phyloP scores from a whole-genome alignment of 2,888 invertebrate genomes.

The Leucophora obtusa region DNA sequence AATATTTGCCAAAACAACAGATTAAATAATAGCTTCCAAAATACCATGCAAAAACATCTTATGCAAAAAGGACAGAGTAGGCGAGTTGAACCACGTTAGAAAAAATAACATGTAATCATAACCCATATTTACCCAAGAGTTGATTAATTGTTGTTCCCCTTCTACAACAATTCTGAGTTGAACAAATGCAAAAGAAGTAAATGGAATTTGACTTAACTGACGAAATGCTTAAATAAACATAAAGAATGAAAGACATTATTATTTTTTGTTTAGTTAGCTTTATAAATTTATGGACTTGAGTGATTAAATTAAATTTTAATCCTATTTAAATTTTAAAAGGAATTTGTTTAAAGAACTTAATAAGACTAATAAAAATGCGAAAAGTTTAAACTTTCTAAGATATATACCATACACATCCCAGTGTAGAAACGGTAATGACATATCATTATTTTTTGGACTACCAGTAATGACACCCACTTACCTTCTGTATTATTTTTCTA shows the following conservation, averaged over 20 bases:
- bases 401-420: no score
- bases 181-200: background rate
- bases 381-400: no score
- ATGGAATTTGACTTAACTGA: slow-evolving; percentile 33
- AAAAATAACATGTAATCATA: slow-evolving; percentile 28
- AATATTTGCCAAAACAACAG: slow-evolving; percentile 57
- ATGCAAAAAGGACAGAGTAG: background rate
- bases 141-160: slow-evolving; percentile 55
- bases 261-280: slow-evolving; percentile 11
- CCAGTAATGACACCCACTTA: no score
- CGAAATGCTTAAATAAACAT: slow-evolving; percentile 46
- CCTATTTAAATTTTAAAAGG: slow-evolving; percentile 6
- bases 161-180: background rate
- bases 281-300: slow-evolving; percentile 18
- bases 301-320: slow-evolving; percentile 22
- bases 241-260: slow-evolving; percentile 18
- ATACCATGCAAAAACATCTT: slow-evolving; percentile 26
- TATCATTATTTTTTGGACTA: no score
- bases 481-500: no score
- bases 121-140: slow-evolving; percentile 49
- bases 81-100: background rate
- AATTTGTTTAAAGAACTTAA: background rate
- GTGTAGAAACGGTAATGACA: no score
- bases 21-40: slow-evolving; percentile 56
- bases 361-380: background rate